Evolutionary conservation across 2,888 invertebrate species (phyloP), one percentile per base, ranked within the genome.

Genomic region (Eilema griseolum): DNA sequence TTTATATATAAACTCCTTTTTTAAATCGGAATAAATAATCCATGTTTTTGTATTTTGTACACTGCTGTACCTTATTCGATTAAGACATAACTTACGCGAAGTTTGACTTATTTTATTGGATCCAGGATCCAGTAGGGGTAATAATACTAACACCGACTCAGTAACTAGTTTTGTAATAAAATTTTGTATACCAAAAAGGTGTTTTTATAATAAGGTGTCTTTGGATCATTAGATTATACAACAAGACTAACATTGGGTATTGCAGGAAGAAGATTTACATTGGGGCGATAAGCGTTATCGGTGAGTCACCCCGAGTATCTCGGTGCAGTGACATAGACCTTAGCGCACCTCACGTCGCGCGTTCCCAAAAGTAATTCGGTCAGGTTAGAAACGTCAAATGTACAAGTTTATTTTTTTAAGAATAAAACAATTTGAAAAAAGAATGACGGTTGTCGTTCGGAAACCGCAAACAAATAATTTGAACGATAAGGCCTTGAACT

Each of bases 291-390:
- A 84, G 81, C 81, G 87, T 89, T 93, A 93, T 94, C 94, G 92
- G 93, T 85, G 88, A 89, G 88, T 92, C 88, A 92, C 89, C 93
- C 87, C 86, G 75, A 70, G 41, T 79, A 82, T 84, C 88, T 86
- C 86, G 79, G 83, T 85, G 86, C 87, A 86, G 75, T 88, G 92
- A 89, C 91, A 90, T 90, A 90, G 91, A 90, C 91, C 89, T 90
- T 87, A 87, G 76, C 73, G 72, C 78, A 74, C 76, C 75, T 76
- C 72, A 74, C 71, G 74, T 61, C 57, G 24, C 61, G 26, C 16
- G 59, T 14, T 65, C 66, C 75, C 74, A 61, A 81, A 80, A 81
- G 77, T n/a, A 81, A 72, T 72, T 70, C 74, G 72, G 78, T 74
- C 75, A 78, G 72, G 75, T 75, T 67, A 78, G 79, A 74, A 76